A percentile compares a stretch with the other conserved stretches of the same genome.
These are phyloP conservation scores for Aphidius ervi DNA, from an alignment of 1,140 invertebrate species.

Conservation along the genomic window DNA sequence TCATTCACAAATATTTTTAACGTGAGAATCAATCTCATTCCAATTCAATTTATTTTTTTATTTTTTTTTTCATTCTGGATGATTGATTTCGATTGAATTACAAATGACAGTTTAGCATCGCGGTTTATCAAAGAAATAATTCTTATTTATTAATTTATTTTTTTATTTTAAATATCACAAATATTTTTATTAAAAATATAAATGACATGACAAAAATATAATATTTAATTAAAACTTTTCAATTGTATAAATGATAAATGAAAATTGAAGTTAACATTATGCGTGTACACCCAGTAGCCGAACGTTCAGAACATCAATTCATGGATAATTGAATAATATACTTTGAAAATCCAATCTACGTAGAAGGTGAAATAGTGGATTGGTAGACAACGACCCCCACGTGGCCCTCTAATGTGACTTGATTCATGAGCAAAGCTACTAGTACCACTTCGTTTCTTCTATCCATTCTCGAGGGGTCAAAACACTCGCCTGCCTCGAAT, in stretches of 20 bases:
- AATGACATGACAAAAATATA: too few relatives aligned
- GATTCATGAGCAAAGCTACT: constrained; percentile 48
- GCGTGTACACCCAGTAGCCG: too few relatives aligned
- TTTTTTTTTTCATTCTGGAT: background rate
- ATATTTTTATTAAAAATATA: too few relatives aligned
- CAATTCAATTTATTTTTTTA: background rate
- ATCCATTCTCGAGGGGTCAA: constrained; percentile 41
- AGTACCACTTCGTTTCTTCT: constrained; percentile 18
- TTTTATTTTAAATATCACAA: too few relatives aligned
- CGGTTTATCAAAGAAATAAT: background rate
- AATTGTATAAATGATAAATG: too few relatives aligned
- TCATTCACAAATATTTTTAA: too few relatives aligned
- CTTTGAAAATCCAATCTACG: constrained; percentile 49
- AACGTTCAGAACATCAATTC: constrained; percentile 27
- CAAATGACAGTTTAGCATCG: constrained; percentile 4
- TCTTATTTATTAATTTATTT: constrained; percentile 9
- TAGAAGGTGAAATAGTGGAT: constrained; percentile 47
- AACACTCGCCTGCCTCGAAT: constrained; percentile 33
- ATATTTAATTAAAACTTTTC: too few relatives aligned
- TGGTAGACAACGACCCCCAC: constrained; percentile 37
- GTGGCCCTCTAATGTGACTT: constrained; percentile 48
- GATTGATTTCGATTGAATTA: constrained; percentile 16
- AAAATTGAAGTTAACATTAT: too few relatives aligned
- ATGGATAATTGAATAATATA: constrained; percentile 52
- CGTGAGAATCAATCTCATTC: background rate